phyloP scores from a whole-genome alignment of 30 jellyfish, hydroid and myxozoan species.

The Nemopilema nomurai region DNA sequence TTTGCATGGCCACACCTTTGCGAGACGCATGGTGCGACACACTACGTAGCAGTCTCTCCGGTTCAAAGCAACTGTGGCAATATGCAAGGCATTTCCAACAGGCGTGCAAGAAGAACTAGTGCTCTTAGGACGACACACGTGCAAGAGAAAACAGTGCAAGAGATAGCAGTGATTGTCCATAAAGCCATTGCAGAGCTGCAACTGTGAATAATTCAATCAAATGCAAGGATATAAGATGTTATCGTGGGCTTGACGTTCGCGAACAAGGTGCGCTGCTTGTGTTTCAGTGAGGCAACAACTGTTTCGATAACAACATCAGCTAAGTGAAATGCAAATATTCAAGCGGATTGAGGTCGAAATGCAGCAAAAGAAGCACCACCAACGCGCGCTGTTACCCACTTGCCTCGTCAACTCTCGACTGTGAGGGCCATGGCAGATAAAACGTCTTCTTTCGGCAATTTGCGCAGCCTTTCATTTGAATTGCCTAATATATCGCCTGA shows the following conservation, averaged over 20 bases:
- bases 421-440: background rate
- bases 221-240: background rate
- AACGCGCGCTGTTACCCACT: background rate
- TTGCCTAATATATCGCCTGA: too few relatives aligned
- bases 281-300: background rate
- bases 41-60: too few relatives aligned
- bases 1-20: too few relatives aligned
- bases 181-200: background rate
- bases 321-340: background rate
- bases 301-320: background rate
- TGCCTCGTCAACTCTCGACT: background rate
- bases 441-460: background rate
- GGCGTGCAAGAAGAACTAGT: too few relatives aligned
- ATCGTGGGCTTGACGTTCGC: background rate
- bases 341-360: background rate
- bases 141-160: too few relatives aligned
- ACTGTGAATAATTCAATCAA: too few relatives aligned
- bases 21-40: too few relatives aligned
- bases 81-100: too few relatives aligned
- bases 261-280: background rate
- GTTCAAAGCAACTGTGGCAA: too few relatives aligned
- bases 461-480: background rate
- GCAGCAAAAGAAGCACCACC: background rate
- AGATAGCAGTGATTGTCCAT: background rate
- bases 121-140: too few relatives aligned